Evolutionary conservation across 2,797 vertebrate genomes (phyloP).

Genomic region (Geotrypetes seraphini): DNA sequence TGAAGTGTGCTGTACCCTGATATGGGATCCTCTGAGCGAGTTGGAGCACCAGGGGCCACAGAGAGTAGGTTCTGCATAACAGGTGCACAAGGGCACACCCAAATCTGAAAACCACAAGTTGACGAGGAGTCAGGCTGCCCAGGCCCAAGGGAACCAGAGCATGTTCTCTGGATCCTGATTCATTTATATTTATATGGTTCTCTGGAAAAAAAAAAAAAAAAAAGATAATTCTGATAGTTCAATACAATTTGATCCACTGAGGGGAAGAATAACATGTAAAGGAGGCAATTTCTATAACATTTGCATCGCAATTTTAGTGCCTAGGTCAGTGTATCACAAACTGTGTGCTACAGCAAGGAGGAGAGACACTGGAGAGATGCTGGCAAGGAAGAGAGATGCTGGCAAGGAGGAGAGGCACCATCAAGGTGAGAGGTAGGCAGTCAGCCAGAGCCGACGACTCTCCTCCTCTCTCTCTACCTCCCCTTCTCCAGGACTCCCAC

Average conservation of each 20-base stretch:
- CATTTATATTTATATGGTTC: neutral
- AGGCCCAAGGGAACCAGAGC: constrained; percentile 49
- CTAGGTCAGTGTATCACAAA: no score
- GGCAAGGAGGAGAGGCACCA: no score
- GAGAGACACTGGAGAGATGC: no score
- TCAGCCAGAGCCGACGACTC: no score
- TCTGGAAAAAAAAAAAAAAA: neutral
- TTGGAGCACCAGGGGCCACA: constrained; percentile 54
- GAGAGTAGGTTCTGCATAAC: constrained; percentile 38
- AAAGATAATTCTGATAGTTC: neutral
- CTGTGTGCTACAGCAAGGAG: no score
- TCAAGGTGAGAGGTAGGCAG: no score
- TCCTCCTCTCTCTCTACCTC: no score
- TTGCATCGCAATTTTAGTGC: no score
- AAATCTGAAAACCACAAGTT: constrained; percentile 62
- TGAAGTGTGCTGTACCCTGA: neutral
- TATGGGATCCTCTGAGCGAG: constrained; percentile 54
- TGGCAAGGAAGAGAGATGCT: no score
- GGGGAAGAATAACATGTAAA: no score
- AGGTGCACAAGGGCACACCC: constrained; percentile 59
- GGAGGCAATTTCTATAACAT: no score
- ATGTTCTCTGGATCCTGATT: neutral
- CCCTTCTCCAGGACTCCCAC: no score
- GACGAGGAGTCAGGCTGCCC: constrained; percentile 58
- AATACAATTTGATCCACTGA: neutral